These are phyloP conservation scores for Cacatua alba DNA, from an alignment of 2,113 vertebrate genomes.

Conservation along the genomic window DNA sequence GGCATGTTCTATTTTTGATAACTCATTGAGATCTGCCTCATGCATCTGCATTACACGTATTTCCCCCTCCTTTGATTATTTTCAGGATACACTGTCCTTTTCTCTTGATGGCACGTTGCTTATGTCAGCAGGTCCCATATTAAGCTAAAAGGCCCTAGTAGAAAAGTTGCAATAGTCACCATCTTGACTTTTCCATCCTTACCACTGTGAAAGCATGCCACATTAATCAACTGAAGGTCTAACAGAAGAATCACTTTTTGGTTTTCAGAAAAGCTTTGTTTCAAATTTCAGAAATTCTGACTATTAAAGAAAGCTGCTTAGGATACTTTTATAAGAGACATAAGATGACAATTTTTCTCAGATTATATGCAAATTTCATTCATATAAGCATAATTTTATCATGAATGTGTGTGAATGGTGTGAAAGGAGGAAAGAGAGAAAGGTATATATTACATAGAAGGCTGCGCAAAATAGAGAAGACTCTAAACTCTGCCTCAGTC, in stretches of 20 bases:
- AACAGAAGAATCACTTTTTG: not conserved
- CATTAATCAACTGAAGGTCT: not conserved
- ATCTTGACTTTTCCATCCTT: not conserved
- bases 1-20: not conserved
- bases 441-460: not conserved
- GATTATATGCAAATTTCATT: not conserved
- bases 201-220: not conserved
- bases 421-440: not conserved
- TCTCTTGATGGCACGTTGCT: no score
- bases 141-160: not conserved
- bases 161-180: not conserved
- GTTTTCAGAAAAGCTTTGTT: not conserved
- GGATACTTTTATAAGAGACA: not conserved
- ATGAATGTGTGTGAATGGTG: not conserved
- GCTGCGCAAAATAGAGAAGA: not conserved
- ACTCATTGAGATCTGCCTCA: not conserved
- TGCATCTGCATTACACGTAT: fast-evolving
- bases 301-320: not conserved
- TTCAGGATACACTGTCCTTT: not conserved
- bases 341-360: not conserved
- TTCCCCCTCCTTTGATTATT: not conserved
- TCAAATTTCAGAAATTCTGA: not conserved
- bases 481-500: not conserved
- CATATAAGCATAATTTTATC: not conserved
- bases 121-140: not conserved